Conservation (phyloP, 2,888 invertebrate genomes). For the Xestia xanthographa region DNA sequence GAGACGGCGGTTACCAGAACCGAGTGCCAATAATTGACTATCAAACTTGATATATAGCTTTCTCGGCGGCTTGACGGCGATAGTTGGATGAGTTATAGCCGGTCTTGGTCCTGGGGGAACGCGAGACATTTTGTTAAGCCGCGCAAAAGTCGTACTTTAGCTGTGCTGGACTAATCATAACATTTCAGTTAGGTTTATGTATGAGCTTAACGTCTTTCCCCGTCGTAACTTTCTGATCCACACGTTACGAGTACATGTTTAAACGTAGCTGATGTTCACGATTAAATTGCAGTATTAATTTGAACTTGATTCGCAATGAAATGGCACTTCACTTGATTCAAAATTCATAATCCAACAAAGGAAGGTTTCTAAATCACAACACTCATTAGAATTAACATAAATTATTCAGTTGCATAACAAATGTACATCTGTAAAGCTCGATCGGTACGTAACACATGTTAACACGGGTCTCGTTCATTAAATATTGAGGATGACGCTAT, state of each 20-base stretch:
- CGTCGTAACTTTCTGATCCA: conserved; percentile 38
- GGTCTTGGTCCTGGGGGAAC: conserved; percentile 78
- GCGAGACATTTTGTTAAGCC: conserved; percentile 78
- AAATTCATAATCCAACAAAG: conserved; percentile 41
- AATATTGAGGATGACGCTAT: conserved; percentile 83
- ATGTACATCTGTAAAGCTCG: conserved; percentile 62
- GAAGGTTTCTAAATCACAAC: conserved; percentile 58
- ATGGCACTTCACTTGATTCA: conserved; percentile 9
- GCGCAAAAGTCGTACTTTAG: conserved; percentile 74
- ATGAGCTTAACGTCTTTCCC: conserved; percentile 43
- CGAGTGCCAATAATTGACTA: conserved; percentile 89
- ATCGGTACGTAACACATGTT: conserved; percentile 72
- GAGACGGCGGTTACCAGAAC: conserved; percentile 83
- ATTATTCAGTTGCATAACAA: conserved; percentile 66
- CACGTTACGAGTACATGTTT: conserved; percentile 5
- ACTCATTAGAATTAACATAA: conserved; percentile 62
- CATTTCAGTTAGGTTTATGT: conserved; percentile 59
- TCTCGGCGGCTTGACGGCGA: conserved; percentile 84
- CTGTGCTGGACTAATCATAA: conserved; percentile 65
- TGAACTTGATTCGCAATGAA: not conserved
- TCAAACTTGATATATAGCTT: conserved; percentile 89
- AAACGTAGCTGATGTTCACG: not conserved
- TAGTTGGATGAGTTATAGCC: conserved; percentile 87
- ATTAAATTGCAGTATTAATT: not conserved
- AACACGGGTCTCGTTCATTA: conserved; percentile 81